Evolutionary conservation across 1,140 invertebrate genomes (phyloP).

Genomic region (Drosophila mojavensis): DNA sequence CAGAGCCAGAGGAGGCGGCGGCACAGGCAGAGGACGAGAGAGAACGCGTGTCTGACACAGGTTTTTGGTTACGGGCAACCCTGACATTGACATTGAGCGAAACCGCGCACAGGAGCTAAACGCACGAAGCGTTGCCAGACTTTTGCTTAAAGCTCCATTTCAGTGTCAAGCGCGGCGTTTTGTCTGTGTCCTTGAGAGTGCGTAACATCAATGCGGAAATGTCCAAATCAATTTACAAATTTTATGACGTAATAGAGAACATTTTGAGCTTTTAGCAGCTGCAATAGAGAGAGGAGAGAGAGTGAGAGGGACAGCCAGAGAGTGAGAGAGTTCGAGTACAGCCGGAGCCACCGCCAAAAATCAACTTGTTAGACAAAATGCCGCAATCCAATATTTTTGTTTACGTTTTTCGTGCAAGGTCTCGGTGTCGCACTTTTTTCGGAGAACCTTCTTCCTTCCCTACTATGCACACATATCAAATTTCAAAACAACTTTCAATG

Average conservation of each 20-base stretch:
- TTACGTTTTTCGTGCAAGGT: constrained; percentile 56
- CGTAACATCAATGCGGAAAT: not conserved
- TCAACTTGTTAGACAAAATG: constrained; percentile 33
- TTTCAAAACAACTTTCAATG: constrained; percentile 62
- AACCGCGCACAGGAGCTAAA: constrained; percentile 37
- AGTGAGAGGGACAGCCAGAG: not conserved
- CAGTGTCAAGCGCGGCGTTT: not conserved
- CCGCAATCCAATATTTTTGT: constrained; percentile 37
- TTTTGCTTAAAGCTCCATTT: constrained; percentile 11
- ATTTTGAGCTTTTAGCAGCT: constrained; percentile 6
- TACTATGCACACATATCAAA: constrained; percentile 31
- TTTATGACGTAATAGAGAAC: constrained; percentile 58
- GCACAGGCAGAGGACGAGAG: not conserved
- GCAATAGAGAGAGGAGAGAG: not conserved
- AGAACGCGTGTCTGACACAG: constrained; percentile 41
- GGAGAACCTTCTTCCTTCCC: constrained; percentile 43
- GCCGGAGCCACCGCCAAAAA: constrained; percentile 4
- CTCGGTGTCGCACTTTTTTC: constrained; percentile 15
- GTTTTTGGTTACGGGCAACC: constrained; percentile 56
- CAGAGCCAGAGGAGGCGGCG: constrained; percentile 6
- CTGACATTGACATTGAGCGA: constrained; percentile 72
- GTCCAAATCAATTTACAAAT: too few relatives aligned
- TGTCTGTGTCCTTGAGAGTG: constrained; percentile 51
- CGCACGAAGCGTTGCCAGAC: constrained; percentile 47
- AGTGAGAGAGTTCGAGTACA: not conserved